Evolutionary conservation across 2,888 invertebrate genomes (phyloP).

Genomic region (Busseola fusca): DNA sequence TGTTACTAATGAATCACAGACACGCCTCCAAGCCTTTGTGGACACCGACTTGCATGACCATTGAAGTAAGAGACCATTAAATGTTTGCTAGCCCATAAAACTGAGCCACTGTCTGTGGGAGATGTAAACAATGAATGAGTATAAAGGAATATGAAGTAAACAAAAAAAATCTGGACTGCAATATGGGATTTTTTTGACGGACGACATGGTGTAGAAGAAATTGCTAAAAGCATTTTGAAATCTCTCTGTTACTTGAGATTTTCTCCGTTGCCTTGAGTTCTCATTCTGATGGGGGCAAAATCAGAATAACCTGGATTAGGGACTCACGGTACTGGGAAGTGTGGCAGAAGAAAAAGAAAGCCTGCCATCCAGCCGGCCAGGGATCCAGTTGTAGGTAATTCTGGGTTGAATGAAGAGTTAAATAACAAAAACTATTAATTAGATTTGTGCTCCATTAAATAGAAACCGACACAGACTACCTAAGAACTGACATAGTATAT

Average conservation of each 20-base stretch:
- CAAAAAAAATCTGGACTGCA: background rate
- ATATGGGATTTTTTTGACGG: background rate
- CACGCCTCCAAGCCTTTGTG: slow-evolving; percentile 68
- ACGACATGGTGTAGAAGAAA: background rate
- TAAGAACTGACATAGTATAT: background rate
- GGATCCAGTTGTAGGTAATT: background rate
- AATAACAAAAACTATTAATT: background rate
- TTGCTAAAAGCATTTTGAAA: background rate
- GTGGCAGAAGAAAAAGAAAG: background rate
- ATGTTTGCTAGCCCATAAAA: slow-evolving; percentile 31
- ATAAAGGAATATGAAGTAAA: slow-evolving; percentile 16
- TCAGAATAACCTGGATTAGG: background rate
- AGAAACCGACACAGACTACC: background rate
- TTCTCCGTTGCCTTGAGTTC: no score
- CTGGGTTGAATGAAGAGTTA: background rate
- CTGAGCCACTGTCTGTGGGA: slow-evolving; percentile 24
- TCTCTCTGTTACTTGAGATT: background rate
- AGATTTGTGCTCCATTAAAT: background rate
- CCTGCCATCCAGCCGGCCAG: no score
- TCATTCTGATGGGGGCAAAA: background rate
- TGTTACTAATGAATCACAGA: slow-evolving; percentile 76
- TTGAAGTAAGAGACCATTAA: slow-evolving; percentile 45
- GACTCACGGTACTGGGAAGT: background rate
- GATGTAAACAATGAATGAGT: slow-evolving; percentile 35
- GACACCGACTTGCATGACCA: slow-evolving; percentile 35